These are phyloP conservation scores for Ptychodera flava DNA, from an alignment of 35 echinoderm and acorn worm genomes.

Conservation along the genomic window DNA sequence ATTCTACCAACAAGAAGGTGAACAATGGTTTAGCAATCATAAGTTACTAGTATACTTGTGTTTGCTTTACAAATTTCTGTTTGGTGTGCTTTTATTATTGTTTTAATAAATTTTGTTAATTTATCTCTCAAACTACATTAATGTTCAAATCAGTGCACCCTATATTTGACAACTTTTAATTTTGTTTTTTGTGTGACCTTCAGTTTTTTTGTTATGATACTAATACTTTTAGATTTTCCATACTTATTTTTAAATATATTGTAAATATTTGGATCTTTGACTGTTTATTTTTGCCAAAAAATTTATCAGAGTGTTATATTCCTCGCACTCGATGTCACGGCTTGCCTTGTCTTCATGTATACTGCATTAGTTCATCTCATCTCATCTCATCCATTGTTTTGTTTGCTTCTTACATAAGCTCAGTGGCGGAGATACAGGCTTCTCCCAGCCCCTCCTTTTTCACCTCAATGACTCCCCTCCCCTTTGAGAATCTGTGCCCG, in stretches of 20 bases:
- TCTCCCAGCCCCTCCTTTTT: too few relatives aligned
- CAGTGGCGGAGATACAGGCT: not conserved
- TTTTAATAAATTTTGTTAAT: not conserved
- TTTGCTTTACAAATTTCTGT: not conserved
- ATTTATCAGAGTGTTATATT: too few relatives aligned
- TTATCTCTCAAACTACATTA: not conserved
- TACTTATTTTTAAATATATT: too few relatives aligned
- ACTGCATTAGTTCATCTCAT: not conserved
- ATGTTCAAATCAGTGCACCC: not conserved
- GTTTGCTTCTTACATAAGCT: not conserved
- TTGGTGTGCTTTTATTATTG: slow-evolving; percentile 1
- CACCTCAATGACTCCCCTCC: not conserved
- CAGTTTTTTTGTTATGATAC: not conserved
- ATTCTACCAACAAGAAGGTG: not conserved
- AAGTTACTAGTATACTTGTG: not conserved
- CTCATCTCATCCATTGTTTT: not conserved
- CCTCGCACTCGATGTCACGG: not conserved
- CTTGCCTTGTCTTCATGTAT: not conserved
- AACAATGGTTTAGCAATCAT: not conserved
- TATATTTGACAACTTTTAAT: not conserved
- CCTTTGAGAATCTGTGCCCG: not conserved
- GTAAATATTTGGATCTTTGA: too few relatives aligned
- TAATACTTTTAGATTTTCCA: not conserved
- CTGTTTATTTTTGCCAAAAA: too few relatives aligned
- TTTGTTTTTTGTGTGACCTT: not conserved